Percentiles rank a stretch among this genome's conserved stretches.
Evolutionary conservation across 2,113 vertebrate genomes (phyloP).

Genomic region (Gambusia affinis): DNA sequence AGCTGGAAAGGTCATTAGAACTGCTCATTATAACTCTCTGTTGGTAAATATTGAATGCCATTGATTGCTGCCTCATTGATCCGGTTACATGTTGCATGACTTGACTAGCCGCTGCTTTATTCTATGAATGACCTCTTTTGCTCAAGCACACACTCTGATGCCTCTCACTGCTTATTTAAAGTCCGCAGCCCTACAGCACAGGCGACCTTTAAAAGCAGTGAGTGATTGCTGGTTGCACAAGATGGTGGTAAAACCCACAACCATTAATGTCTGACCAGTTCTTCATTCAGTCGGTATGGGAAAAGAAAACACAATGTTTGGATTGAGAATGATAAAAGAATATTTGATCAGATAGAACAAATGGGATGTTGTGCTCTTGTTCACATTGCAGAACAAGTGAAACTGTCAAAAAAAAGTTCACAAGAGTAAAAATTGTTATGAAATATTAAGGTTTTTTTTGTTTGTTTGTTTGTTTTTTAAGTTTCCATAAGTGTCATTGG

Average conservation of each 20-base stretch:
- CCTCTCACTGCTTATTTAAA: slow-evolving; percentile 14
- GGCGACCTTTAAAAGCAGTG: slow-evolving; percentile 48
- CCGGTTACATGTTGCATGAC: slow-evolving; percentile 8
- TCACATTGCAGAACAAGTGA: neutral
- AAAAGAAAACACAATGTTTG: neutral
- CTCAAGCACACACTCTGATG: slow-evolving; percentile 2
- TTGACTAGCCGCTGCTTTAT: neutral
- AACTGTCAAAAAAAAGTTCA: too few relatives aligned
- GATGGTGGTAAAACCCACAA: slow-evolving; percentile 18
- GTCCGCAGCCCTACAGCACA: slow-evolving; percentile 8
- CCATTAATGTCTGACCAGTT: neutral
- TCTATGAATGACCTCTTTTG: neutral
- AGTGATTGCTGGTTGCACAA: slow-evolving; percentile 28
- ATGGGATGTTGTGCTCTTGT: neutral
- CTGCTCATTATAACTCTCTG: slow-evolving; percentile 12
- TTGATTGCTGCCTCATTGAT: slow-evolving; percentile 10
- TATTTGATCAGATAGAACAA: neutral
- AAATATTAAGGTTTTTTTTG: too few relatives aligned
- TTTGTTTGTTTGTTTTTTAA: neutral
- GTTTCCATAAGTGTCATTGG: neutral
- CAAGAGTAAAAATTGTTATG: neutral
- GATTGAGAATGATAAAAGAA: neutral
- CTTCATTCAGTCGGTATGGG: slow-evolving; percentile 14
- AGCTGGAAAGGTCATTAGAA: slow-evolving; percentile 5
- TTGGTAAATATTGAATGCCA: slow-evolving; percentile 16